phyloP scores from a whole-genome alignment of 2,113 vertebrate genomes.

The Orcinus orca region DNA sequence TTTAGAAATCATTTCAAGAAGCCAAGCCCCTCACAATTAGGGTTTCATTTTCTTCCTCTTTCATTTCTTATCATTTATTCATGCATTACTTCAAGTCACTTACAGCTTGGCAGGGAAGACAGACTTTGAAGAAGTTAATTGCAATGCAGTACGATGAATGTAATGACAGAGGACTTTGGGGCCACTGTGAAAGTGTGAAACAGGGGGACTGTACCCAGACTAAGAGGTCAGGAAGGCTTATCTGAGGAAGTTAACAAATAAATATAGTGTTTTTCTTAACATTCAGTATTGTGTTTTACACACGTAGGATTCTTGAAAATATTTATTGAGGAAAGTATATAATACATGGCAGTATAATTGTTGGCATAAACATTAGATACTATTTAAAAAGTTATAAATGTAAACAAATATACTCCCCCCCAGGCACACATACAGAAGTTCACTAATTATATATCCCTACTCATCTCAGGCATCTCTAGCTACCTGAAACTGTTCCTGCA shows the following conservation, averaged over 20 bases:
- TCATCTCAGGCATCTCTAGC: background rate
- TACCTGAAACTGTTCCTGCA: background rate
- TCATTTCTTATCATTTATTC: constrained; percentile 27
- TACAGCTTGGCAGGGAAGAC: background rate
- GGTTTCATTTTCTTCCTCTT: background rate
- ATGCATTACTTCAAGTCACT: constrained; percentile 6
- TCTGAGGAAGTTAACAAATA: background rate
- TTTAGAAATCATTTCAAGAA: constrained; percentile 33
- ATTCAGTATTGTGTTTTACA: background rate
- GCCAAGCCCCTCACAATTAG: background rate
- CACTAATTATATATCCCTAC: background rate
- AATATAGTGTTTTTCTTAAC: background rate
- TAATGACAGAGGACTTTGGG: background rate
- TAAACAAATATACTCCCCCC: background rate
- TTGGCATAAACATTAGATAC: background rate
- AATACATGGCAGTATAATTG: background rate
- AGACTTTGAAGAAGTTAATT: background rate
- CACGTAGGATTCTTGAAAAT: background rate
- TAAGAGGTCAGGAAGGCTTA: background rate
- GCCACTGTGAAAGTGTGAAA: background rate
- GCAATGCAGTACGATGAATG: background rate
- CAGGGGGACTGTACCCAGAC: background rate
- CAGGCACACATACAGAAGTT: background rate
- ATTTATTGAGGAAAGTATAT: background rate
- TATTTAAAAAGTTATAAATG: background rate